Conservation (phyloP, 2,888 invertebrate species). For the Druceiella hillmani region DNA sequence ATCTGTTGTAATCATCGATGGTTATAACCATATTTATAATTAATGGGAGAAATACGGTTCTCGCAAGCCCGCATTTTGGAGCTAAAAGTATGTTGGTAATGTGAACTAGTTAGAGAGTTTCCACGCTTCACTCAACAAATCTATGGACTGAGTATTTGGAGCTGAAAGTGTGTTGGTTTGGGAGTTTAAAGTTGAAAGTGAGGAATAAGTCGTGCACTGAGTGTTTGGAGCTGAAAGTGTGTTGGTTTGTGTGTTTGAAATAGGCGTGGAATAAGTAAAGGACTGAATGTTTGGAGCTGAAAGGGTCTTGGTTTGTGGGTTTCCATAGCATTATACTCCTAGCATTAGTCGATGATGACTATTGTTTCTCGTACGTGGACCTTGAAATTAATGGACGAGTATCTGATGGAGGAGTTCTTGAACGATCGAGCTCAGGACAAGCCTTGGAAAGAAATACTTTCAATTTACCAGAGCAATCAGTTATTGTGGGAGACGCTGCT, state of each 20-base stretch:
- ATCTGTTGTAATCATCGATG: too few relatives aligned
- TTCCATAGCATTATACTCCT: slow-evolving; percentile 19
- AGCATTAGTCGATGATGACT: slow-evolving; percentile 23
- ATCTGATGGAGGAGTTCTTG: slow-evolving; percentile 7
- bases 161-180: too few relatives aligned
- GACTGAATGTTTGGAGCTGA: slow-evolving; percentile 3
- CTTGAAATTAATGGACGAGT: slow-evolving; percentile 19
- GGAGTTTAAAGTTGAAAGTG: too few relatives aligned
- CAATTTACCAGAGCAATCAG: slow-evolving; percentile 12
- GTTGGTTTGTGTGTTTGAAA: slow-evolving; percentile 4
- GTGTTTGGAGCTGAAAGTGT: slow-evolving; percentile 1
- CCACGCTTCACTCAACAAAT: too few relatives aligned
- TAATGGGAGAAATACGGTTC: too few relatives aligned
- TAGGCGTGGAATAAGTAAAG: not conserved
- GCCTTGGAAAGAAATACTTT: slow-evolving; percentile 15
- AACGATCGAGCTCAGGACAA: slow-evolving; percentile 11
- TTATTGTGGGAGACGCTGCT: slow-evolving; percentile 18
- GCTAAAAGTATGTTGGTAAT: too few relatives aligned
- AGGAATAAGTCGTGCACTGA: not conserved
- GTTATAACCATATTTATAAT: too few relatives aligned
- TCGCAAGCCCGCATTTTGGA: too few relatives aligned
- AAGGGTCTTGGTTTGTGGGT: slow-evolving; percentile 2
- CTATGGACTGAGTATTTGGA: too few relatives aligned
- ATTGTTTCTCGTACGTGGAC: slow-evolving; percentile 19
- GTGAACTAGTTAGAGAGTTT: too few relatives aligned